Evolutionary conservation across 2,888 invertebrate species (phyloP), one percentile per base, ranked within the genome.

Genomic region (Ophion costatus): DNA sequence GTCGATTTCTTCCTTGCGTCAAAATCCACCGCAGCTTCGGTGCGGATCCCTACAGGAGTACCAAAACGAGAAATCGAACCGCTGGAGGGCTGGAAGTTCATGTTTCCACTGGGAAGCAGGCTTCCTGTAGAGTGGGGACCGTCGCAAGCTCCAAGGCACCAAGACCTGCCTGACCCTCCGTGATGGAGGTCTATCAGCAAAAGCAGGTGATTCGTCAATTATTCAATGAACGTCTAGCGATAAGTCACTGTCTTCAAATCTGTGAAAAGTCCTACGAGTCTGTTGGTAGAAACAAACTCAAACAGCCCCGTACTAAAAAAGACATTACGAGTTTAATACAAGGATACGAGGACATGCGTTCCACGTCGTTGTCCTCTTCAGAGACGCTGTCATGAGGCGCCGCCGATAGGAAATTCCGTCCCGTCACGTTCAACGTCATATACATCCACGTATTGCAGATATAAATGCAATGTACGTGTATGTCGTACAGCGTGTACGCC

Each of bases 361-460:
- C 67, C 42, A 38, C 45, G 61, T 74, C 70, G 70, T 76, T 61
- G 51, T 70, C 69, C 73, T 29, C 71, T 73, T 64, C 38, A 56
- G 24, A 67, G 79, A 61, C 57, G 57, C 51, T 51, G 78, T 63
- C 67, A 45, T 51, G 67, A 63, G 59, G 70, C 59, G 71, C 51
- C 67, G 20, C 71, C 61, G 59, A 61, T 73, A 63, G 78, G 69
- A 84, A 85, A 83, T 83, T 61, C 82, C 82, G 78, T 80, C 80
- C n/a, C 78, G 77, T 84, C 84, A 84, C 77, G 80, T 67, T 61
- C 71, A 66, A 75, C 69, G 61, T 38, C 64, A 22, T 74, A 64
- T 63, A 63, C 51, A 51, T 51, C 17, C 5, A 51, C 14, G 51
- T 51, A 51, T 17, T 1, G 17, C 14, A 17, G 51, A 51, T 51